A percentile compares a stretch with the other conserved stretches of the same genome.
Conservation (phyloP, 1,140 invertebrate species). For the Cydia amplana region DNA sequence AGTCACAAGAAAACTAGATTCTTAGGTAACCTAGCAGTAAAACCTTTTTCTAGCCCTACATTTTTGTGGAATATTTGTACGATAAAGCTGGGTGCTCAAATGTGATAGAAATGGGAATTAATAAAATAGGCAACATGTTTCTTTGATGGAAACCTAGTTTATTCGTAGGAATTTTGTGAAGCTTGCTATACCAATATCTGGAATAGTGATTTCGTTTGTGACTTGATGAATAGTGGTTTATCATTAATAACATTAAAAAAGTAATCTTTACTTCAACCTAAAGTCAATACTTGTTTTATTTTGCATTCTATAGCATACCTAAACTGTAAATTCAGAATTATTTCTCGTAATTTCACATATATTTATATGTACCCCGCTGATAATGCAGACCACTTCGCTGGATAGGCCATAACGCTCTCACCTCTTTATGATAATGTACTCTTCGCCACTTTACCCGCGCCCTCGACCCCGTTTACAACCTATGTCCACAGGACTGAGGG, state of each 20-base stretch:
- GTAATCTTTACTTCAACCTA: too few relatives aligned
- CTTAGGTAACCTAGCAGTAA: too few relatives aligned
- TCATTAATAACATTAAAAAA: too few relatives aligned
- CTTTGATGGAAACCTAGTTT: too few relatives aligned
- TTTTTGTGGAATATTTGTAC: not conserved
- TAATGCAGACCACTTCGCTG: constrained; percentile 17
- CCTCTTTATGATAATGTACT: constrained; percentile 26
- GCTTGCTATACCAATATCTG: too few relatives aligned
- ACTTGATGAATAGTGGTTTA: too few relatives aligned
- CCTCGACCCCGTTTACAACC: constrained; percentile 13
- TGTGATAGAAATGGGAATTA: not conserved
- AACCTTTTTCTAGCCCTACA: not conserved
- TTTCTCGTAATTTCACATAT: not conserved
- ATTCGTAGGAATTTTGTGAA: too few relatives aligned
- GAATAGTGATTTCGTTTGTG: too few relatives aligned
- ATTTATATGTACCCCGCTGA: not conserved
- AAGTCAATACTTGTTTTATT: not conserved
- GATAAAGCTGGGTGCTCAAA: not conserved
- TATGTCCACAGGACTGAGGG: not conserved
- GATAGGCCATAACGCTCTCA: constrained; percentile 5
- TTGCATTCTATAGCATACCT: not conserved
- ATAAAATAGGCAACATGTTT: not conserved
- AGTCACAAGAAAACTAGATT: too few relatives aligned
- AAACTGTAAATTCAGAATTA: not conserved
- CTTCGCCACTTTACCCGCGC: constrained; percentile 16